phyloP scores from a whole-genome alignment of 2,888 invertebrate genomes.

The Sinhomidia bicolor region DNA sequence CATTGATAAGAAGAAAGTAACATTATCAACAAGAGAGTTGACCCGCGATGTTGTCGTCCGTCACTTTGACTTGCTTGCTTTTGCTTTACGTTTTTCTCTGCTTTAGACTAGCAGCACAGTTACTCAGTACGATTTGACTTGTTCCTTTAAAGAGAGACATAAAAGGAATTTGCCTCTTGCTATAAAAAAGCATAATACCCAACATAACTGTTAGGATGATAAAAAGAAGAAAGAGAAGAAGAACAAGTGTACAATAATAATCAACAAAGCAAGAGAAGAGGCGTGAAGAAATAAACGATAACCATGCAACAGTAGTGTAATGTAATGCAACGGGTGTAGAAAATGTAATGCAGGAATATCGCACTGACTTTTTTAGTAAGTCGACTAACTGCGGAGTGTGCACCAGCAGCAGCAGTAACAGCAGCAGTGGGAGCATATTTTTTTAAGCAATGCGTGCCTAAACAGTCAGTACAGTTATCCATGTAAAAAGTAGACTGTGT shows the following conservation, averaged over 20 bases:
- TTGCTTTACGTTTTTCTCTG: not conserved
- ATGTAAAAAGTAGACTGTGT: too few species aligned
- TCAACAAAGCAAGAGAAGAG: not conserved
- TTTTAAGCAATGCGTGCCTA: not conserved
- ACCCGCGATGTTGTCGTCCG: conserved; percentile 42
- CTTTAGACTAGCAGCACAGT: too few species aligned
- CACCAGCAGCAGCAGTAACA: too few species aligned
- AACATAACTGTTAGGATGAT: not conserved
- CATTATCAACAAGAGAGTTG: conserved; percentile 43
- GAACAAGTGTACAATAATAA: conserved; percentile 32
- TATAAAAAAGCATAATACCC: not conserved
- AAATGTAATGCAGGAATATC: not conserved
- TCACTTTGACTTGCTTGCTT: conserved; percentile 33
- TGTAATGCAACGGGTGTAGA: not conserved
- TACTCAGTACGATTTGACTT: not conserved
- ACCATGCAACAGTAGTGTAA: conserved; percentile 15
- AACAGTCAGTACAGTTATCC: too few species aligned
- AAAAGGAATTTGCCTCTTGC: conserved; percentile 4
- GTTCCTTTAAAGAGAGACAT: not conserved
- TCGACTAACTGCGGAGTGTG: not conserved
- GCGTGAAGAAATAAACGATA: conserved; percentile 25
- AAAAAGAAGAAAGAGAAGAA: conserved; percentile 1
- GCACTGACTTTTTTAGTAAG: too few species aligned
- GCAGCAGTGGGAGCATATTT: conserved; percentile 8
- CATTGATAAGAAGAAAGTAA: not conserved